A percentile compares a stretch with the other conserved stretches of the same genome.
These are phyloP conservation scores for Rotaria macrura DNA, from an alignment of 2,888 invertebrate species.

Conservation along the genomic window DNA sequence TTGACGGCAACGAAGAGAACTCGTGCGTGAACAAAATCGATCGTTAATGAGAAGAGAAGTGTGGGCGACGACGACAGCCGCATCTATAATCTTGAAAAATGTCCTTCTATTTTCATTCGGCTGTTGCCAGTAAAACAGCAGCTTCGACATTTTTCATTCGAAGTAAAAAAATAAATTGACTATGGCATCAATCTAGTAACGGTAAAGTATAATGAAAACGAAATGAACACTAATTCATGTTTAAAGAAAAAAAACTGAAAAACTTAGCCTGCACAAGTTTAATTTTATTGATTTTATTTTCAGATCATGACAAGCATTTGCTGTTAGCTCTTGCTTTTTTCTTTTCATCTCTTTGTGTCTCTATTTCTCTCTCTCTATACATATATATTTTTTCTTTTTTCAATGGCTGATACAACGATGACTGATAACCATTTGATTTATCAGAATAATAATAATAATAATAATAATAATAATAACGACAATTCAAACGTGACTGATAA, in stretches of 20 bases:
- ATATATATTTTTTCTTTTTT: not conserved
- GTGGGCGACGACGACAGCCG: constrained; percentile 9
- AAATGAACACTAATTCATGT: not conserved
- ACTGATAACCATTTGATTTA: not conserved
- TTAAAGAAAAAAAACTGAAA: not conserved
- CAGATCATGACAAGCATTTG: not conserved
- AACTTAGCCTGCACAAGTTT: too few species aligned
- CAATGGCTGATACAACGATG: not conserved
- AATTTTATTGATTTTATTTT: not conserved
- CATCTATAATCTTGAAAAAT: constrained; percentile 15
- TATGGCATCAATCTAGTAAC: not conserved
- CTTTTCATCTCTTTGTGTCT: too few species aligned
- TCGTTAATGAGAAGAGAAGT: constrained; percentile 18
- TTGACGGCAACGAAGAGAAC: constrained; percentile 15
- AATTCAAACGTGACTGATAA: not conserved
- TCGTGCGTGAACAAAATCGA: constrained; percentile 23
- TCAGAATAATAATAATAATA: not conserved
- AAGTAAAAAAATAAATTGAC: not conserved
- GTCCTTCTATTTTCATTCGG: constrained; percentile 3
- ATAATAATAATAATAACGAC: not conserved
- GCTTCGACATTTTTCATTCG: not conserved
- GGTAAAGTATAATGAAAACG: not conserved
- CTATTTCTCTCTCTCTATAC: not conserved
- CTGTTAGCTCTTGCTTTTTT: not conserved
- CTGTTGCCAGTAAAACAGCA: not conserved